Conservation (phyloP, 2,797 vertebrate species). For the Nasua narica region DNA sequence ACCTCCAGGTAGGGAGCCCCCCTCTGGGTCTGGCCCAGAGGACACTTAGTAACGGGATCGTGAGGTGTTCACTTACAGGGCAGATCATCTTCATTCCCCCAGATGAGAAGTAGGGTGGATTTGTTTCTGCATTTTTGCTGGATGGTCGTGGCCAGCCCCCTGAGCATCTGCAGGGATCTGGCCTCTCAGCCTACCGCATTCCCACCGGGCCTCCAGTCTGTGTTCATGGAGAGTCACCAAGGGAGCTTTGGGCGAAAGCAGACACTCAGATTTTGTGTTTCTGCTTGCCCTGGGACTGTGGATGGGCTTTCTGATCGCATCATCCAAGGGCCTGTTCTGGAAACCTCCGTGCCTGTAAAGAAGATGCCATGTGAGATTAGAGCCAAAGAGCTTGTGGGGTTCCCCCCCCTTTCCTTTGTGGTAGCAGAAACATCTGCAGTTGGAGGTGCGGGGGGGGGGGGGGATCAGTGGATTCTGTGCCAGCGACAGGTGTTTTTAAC, state of each 20-base stretch:
- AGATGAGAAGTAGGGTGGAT: background rate
- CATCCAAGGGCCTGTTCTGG: background rate
- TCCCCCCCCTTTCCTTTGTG: background rate
- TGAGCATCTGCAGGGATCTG: too few relatives aligned
- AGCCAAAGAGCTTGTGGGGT: background rate
- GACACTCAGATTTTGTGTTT: background rate
- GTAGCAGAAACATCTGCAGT: background rate
- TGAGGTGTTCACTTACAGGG: background rate
- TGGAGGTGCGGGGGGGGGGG: accelerated
- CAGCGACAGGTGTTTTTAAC: accelerated
- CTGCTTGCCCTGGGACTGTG: background rate
- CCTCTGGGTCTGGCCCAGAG: background rate
- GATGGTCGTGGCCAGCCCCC: background rate
- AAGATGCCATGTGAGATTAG: background rate
- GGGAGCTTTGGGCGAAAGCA: too few relatives aligned
- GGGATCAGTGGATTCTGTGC: background rate
- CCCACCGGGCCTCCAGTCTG: background rate
- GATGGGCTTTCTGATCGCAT: background rate
- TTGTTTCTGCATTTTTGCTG: background rate
- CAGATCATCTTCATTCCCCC: background rate
- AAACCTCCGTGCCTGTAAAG: background rate
- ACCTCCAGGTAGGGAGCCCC: background rate
- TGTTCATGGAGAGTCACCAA: background rate
- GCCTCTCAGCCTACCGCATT: background rate
- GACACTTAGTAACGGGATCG: accelerated